Evolutionary conservation across 2,888 invertebrate species (phyloP).

Genomic region (Dioctria linearis): DNA sequence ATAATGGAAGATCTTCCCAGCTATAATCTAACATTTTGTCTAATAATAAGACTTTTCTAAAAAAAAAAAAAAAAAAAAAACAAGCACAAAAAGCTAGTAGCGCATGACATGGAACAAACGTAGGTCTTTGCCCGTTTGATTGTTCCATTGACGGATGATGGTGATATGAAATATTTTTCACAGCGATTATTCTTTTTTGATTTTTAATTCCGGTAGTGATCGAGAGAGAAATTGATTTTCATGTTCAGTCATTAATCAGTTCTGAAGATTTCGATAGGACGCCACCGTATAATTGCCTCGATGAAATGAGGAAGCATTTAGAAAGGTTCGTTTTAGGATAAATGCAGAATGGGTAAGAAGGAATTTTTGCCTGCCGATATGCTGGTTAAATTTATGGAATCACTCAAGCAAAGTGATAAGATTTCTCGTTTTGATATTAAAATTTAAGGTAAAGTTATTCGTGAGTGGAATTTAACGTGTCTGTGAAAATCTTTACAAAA

Average conservation of each 20-base stretch:
- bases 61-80: neutral
- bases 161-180: constrained; percentile 46
- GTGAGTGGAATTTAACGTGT: neutral
- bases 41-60: too few species aligned
- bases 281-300: neutral
- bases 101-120: neutral
- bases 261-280: constrained; percentile 26
- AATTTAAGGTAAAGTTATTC: neutral
- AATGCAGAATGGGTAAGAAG: neutral
- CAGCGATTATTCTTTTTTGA: constrained; percentile 39
- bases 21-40: too few species aligned
- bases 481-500: too few species aligned
- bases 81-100: neutral
- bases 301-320: neutral
- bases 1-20: too few species aligned
- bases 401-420: neutral
- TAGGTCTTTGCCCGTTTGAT: constrained; percentile 34
- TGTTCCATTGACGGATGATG: constrained; percentile 45
- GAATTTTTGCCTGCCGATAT: too few species aligned
- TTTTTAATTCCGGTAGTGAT: constrained; percentile 51
- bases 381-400: neutral
- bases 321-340: neutral
- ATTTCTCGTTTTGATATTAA: too few species aligned
- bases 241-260: constrained; percentile 42
- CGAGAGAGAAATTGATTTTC: constrained; percentile 40